Evolutionary conservation across 2,113 vertebrate species (phyloP).

Genomic region (Heterotis niloticus): DNA sequence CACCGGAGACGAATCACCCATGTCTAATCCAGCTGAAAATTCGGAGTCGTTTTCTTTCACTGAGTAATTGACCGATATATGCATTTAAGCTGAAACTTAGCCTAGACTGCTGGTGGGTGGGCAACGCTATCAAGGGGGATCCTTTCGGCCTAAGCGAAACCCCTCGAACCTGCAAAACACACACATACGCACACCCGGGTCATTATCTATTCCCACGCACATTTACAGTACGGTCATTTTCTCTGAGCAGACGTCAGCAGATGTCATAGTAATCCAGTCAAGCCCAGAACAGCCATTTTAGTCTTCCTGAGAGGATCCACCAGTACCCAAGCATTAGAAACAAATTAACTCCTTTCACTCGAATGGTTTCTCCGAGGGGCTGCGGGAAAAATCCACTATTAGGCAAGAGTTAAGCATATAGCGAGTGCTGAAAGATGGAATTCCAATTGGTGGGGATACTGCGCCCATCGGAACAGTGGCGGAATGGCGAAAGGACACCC

Average conservation of each 20-base stretch:
- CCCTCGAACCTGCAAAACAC: background rate
- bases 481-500: constrained; percentile 61
- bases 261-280: too few relatives aligned
- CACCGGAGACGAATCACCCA: background rate
- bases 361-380: constrained; percentile 64
- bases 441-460: constrained; percentile 67
- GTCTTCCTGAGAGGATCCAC: constrained; percentile 61
- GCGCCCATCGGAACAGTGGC: constrained; percentile 62
- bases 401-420: constrained; percentile 68
- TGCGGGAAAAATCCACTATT: constrained; percentile 72
- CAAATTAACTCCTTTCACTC: constrained; percentile 70
- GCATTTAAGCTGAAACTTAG: background rate
- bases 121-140: background rate
- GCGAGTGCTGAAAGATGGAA: constrained; percentile 67
- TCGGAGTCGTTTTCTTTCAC: background rate
- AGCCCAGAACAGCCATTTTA: constrained; percentile 50
- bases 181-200: background rate
- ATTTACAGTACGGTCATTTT: background rate
- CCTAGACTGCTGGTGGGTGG: background rate
- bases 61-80: background rate
- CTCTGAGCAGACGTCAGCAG: background rate
- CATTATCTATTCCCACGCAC: background rate
- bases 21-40: constrained; percentile 13
- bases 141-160: background rate
- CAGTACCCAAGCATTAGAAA: constrained; percentile 72